phyloP scores from a whole-genome alignment of 2,797 vertebrate genomes.

The Lagodon rhomboides region DNA sequence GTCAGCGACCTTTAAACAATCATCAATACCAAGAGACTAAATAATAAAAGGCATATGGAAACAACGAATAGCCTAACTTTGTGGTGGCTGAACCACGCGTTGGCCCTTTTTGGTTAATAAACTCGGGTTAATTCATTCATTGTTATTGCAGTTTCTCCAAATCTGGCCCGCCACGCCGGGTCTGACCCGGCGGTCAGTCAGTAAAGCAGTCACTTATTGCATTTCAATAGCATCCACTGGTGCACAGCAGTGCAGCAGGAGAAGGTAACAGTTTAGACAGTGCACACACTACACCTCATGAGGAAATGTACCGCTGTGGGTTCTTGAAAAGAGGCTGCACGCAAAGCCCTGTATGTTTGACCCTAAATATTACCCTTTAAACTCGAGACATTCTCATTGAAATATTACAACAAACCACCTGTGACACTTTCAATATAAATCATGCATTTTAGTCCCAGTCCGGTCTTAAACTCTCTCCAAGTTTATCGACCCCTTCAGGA shows the following conservation, averaged over 20 bases:
- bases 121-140: conserved; percentile 40
- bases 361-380: conserved; percentile 13
- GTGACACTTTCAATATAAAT: conserved; percentile 47
- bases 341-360: conserved; percentile 31
- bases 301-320: conserved; percentile 66
- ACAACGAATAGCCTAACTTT: conserved; percentile 13
- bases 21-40: conserved; percentile 27
- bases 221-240: conserved; percentile 58
- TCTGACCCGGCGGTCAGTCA: conserved; percentile 47
- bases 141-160: conserved; percentile 66
- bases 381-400: conserved; percentile 26
- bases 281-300: conserved; percentile 43
- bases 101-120: conserved; percentile 63
- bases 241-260: conserved; percentile 47
- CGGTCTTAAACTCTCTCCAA: conserved; percentile 46
- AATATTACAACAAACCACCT: conserved; percentile 45
- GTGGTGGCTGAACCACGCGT: conserved; percentile 12
- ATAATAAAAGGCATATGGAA: conserved; percentile 45
- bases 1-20: conserved; percentile 23
- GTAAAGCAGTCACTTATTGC: conserved; percentile 81
- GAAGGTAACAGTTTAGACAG: conserved; percentile 57
- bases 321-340: conserved; percentile 33
- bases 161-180: conserved; percentile 34
- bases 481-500: conserved; percentile 61
- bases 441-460: conserved; percentile 53